These are phyloP conservation scores for Orthosia gothica DNA, from an alignment of 2,888 invertebrate species.

Conservation along the genomic window DNA sequence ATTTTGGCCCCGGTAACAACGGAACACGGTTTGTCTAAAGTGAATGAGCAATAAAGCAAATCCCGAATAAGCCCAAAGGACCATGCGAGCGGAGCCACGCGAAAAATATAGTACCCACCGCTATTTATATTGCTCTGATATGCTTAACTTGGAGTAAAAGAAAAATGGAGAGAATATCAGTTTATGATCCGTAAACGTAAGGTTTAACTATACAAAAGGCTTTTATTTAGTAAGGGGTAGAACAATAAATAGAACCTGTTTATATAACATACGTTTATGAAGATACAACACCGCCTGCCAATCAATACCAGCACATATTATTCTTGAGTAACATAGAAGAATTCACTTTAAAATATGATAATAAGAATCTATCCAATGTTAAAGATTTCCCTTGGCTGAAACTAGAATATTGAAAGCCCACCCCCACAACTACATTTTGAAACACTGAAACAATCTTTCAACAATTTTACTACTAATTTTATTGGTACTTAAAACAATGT, in stretches of 20 bases:
- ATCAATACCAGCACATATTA: neutral
- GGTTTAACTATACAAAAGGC: slow-evolving; percentile 43
- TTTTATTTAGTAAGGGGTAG: slow-evolving; percentile 28
- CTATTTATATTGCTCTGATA: slow-evolving; percentile 58
- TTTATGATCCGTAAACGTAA: slow-evolving; percentile 60
- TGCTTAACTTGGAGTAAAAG: slow-evolving; percentile 61
- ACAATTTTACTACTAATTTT: slow-evolving; percentile 21
- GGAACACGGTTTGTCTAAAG: slow-evolving; percentile 65
- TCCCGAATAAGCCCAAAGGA: slow-evolving; percentile 64
- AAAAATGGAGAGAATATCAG: slow-evolving; percentile 57
- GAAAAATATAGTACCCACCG: slow-evolving; percentile 66
- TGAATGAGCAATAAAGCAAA: slow-evolving; percentile 70
- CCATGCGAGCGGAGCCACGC: slow-evolving; percentile 56
- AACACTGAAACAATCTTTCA: slow-evolving; percentile 8
- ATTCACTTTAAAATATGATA: neutral
- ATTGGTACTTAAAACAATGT: slow-evolving; percentile 37
- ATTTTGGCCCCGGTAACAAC: slow-evolving; percentile 57
- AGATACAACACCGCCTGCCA: neutral
- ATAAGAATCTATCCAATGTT: neutral
- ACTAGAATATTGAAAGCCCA: neutral
- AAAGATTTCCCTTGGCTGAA: neutral
- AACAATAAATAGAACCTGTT: neutral
- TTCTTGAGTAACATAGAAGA: neutral
- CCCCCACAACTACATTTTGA: neutral
- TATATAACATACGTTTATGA: neutral